Conservation (phyloP, 1,140 invertebrate species). For the Drosophila trapezifrons region DNA sequence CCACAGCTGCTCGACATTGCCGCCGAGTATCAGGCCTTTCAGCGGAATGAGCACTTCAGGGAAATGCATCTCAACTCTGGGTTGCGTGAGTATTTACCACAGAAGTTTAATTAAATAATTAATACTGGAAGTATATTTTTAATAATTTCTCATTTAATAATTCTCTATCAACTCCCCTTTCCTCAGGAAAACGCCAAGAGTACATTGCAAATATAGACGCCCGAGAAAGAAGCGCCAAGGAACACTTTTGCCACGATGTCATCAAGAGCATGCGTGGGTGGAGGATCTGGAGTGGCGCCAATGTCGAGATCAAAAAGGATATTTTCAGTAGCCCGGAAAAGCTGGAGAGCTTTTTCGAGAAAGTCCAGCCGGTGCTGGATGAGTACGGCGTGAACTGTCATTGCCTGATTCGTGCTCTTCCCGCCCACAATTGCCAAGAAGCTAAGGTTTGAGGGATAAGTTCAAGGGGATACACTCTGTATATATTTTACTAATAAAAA, state of each 20-base stretch:
- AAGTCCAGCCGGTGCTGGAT: not conserved
- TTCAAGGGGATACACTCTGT: too few relatives aligned
- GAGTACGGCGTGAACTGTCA: slow-evolving; percentile 4
- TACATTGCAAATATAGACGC: not conserved
- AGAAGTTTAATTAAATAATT: too few relatives aligned
- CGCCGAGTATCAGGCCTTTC: slow-evolving; percentile 30
- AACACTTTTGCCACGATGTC: slow-evolving; percentile 49
- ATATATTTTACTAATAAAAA: not conserved
- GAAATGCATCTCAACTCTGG: not conserved
- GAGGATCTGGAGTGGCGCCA: slow-evolving; percentile 20
- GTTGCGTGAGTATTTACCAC: slow-evolving; percentile 52
- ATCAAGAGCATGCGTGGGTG: slow-evolving; percentile 47
- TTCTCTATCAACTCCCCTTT: too few relatives aligned
- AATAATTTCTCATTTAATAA: too few relatives aligned
- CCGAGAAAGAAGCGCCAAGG: not conserved
- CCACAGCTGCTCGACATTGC: not conserved
- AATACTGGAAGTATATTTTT: too few relatives aligned
- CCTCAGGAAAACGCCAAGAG: slow-evolving; percentile 22
- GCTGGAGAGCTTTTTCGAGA: not conserved
- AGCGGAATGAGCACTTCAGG: not conserved
- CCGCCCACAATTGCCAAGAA: not conserved
- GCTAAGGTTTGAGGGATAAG: not conserved
- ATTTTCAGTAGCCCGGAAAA: not conserved
- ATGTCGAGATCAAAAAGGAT: not conserved
- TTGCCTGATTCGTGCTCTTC: not conserved